These are phyloP conservation scores for Platyscapa corneri DNA, from an alignment of 1,140 invertebrate genomes.

Conservation along the genomic window DNA sequence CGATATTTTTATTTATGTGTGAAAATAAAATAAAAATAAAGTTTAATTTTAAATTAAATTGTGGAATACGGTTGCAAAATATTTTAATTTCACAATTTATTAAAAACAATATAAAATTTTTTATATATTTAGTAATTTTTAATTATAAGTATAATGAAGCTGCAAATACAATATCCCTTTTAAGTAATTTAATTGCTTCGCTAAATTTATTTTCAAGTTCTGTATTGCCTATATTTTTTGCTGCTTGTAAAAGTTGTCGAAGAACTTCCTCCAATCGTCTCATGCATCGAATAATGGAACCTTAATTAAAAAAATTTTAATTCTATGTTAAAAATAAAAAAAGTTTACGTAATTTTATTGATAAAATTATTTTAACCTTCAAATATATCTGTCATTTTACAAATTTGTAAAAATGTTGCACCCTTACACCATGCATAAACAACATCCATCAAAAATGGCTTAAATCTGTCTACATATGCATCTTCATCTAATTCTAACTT, in stretches of 20 bases:
- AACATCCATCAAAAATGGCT: slow-evolving; percentile 98
- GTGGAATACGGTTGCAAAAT: slow-evolving; percentile 41
- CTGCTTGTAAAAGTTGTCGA: slow-evolving; percentile 95
- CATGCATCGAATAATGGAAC: slow-evolving; percentile 98
- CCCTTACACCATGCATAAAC: slow-evolving; percentile 97
- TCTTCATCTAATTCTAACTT: slow-evolving; percentile 94
- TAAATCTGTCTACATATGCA: slow-evolving; percentile 93
- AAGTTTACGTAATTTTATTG: slow-evolving; percentile 24
- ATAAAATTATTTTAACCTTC: slow-evolving; percentile 82
- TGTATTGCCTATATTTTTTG: slow-evolving; percentile 97
- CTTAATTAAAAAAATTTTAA: slow-evolving; percentile 73
- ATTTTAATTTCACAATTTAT: slow-evolving; percentile 27
- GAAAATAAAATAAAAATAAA: slow-evolving; percentile 29
- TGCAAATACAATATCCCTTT: slow-evolving; percentile 99
- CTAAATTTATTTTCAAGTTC: slow-evolving; percentile 98
- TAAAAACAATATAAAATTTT: slow-evolving; percentile 50
- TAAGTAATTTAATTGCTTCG: slow-evolving; percentile 92
- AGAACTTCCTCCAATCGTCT: slow-evolving; percentile 96
- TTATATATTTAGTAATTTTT: slow-evolving; percentile 39
- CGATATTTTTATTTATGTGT: slow-evolving; percentile 52
- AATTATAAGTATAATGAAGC: slow-evolving; percentile 96
- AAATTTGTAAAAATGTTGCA: slow-evolving; percentile 92
- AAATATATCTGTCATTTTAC: slow-evolving; percentile 98
- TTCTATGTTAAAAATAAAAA: background rate
- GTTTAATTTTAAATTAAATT: slow-evolving; percentile 12